phyloP scores from a whole-genome alignment of 2,888 invertebrate species.

The Monopis laevigella region DNA sequence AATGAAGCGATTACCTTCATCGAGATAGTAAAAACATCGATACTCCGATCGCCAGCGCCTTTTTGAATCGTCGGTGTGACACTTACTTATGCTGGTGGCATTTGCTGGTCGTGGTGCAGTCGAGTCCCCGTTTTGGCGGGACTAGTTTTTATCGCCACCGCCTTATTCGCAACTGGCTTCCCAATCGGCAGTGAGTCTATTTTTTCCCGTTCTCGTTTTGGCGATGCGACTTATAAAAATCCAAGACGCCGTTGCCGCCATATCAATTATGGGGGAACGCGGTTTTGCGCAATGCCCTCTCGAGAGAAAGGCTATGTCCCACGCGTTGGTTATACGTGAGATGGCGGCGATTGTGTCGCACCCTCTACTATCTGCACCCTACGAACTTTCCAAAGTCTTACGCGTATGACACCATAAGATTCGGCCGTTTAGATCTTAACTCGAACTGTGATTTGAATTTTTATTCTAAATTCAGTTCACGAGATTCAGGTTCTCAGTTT shows the following conservation, averaged over 20 bases:
- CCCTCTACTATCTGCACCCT: slow-evolving; percentile 3
- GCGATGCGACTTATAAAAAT: slow-evolving; percentile 14
- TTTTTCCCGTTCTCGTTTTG: slow-evolving; percentile 15
- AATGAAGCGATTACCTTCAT: slow-evolving; percentile 39
- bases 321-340: slow-evolving; percentile 25
- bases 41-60: background rate
- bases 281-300: slow-evolving; percentile 31
- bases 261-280: slow-evolving; percentile 47
- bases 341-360: background rate
- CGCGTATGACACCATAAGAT: slow-evolving; percentile 1
- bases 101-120: slow-evolving; percentile 21
- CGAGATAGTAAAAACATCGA: slow-evolving; percentile 25
- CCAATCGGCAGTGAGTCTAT: slow-evolving; percentile 5
- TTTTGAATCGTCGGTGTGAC: slow-evolving; percentile 22
- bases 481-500: too few species aligned
- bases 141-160: slow-evolving; percentile 31
- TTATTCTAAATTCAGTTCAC: too few species aligned
- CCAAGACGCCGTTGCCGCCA: slow-evolving; percentile 22
- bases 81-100: slow-evolving; percentile 25
- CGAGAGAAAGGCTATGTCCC: slow-evolving; percentile 31
- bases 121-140: slow-evolving; percentile 32
- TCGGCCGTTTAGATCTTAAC: slow-evolving; percentile 6
- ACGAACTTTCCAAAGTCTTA: slow-evolving; percentile 2
- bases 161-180: slow-evolving; percentile 32
- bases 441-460: slow-evolving; percentile 1